Evolutionary conservation across 2,797 vertebrate genomes (phyloP), one percentile per base, ranked within the genome.

Genomic region (Ptychobarbus kaznakovi): DNA sequence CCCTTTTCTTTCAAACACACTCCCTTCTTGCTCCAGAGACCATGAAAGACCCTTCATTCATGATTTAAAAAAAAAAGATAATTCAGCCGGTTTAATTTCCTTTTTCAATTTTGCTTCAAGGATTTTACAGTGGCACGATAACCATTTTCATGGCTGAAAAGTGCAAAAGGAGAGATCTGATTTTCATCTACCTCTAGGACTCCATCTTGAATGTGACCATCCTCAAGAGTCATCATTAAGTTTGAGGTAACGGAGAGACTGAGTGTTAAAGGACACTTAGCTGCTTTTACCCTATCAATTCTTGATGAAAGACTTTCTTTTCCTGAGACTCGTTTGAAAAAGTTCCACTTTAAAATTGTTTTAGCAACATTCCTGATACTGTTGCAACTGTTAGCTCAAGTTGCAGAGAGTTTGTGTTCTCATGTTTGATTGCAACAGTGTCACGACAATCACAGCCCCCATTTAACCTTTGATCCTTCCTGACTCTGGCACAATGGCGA

Each of bases 81-180:
- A 90, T 91, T 91, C 75, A 38, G 46, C 73, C 82, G n/a, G 86
- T 92, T 91, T 91, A 58, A 88, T 91, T 91, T 91, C 85, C 68
- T 83, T 72, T 84, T 90, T 90, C 75, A 90, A 81, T 90, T 86
- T 85, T 22, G 49, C 77, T 92, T 81, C 61, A 74, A 89, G 74
- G 85, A 89, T 65, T 77, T 80, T 83, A 91, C 86, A 86, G 72
- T 86, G 83, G 81, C 53, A 79, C 87, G 76, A 88, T 86, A 87
- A 83, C 46, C 86, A 87, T 87, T 87, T 88, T 44, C 53, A 86
- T 82, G 83, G 68, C 70, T 84, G 74, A 87, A 87, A 89, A 77
- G 85, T 88, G 83, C 77, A 88, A 84, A 84, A 58, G n/a, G 58
- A 85, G 42, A 76, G 65, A 82, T 80, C 65, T 13, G 32, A 78